A percentile compares a stretch with the other conserved stretches of the same genome.
Evolutionary conservation across 1,140 invertebrate genomes (phyloP).

Genomic region (Choristoneura fumiferana): DNA sequence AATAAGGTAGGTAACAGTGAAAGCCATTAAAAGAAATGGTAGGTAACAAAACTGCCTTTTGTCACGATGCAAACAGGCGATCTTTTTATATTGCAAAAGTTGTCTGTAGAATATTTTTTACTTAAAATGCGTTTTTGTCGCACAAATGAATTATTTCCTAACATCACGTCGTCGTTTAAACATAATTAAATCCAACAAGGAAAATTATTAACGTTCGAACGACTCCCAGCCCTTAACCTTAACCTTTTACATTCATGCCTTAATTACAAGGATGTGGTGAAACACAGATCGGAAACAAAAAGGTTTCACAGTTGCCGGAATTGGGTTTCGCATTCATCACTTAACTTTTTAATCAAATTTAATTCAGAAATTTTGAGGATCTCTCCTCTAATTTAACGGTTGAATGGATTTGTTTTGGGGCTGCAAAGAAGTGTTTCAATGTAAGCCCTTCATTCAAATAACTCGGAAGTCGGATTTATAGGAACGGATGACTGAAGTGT

Average conservation of each 20-base stretch:
- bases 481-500: constrained; percentile 39
- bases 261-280: constrained; percentile 18
- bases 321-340: constrained; percentile 53
- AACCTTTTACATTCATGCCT: constrained; percentile 13
- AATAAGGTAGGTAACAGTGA: too few species aligned
- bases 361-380: constrained; percentile 61
- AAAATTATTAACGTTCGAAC: neutral
- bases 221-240: neutral
- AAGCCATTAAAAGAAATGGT: too few species aligned
- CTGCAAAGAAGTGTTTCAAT: constrained; percentile 65
- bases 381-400: constrained; percentile 62
- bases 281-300: constrained; percentile 22
- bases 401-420: constrained; percentile 63
- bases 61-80: too few species aligned
- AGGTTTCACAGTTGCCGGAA: constrained; percentile 43
- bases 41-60: too few species aligned
- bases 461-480: constrained; percentile 58
- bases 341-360: constrained; percentile 68
- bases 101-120: too few species aligned
- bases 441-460: constrained; percentile 62
- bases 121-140: too few species aligned
- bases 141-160: too few species aligned
- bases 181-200: neutral
- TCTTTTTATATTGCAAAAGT: too few species aligned
- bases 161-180: constrained; percentile 26